Evolutionary conservation across 2,888 invertebrate genomes (phyloP).

Genomic region (Emesis russula): DNA sequence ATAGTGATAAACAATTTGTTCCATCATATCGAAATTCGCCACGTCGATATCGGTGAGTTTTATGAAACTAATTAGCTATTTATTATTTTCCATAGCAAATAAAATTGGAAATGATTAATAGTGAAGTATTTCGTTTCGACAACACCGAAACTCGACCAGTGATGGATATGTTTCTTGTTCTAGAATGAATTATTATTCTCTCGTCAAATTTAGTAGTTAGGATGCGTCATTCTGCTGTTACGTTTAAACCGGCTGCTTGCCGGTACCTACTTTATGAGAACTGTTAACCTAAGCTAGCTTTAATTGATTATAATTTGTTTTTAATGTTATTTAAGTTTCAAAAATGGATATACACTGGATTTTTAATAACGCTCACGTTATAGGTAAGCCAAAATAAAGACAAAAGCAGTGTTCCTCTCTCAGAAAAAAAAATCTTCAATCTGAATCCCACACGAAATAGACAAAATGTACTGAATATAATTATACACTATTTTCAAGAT

Average conservation of each 20-base stretch:
- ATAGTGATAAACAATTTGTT: slow-evolving; percentile 27
- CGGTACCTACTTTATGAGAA: neutral
- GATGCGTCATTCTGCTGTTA: neutral
- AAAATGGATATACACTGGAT: too few relatives aligned
- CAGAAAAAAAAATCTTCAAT: too few relatives aligned
- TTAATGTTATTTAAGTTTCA: neutral
- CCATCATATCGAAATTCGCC: neutral
- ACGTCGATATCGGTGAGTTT: slow-evolving; percentile 81
- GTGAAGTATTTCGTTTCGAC: neutral
- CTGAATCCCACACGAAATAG: too few relatives aligned
- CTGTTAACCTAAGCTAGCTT: too few relatives aligned
- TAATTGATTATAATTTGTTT: neutral
- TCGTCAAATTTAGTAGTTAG: neutral
- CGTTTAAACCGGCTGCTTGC: neutral
- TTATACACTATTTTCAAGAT: too few relatives aligned
- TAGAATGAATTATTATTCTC: neutral
- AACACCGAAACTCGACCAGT: neutral
- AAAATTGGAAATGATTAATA: too few relatives aligned
- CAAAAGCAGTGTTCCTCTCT: too few relatives aligned
- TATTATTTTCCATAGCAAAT: neutral
- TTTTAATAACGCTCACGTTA: too few relatives aligned
- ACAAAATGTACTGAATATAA: too few relatives aligned
- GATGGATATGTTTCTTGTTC: neutral
- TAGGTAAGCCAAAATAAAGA: too few relatives aligned
- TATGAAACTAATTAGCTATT: slow-evolving; percentile 19